A percentile compares a stretch with the other conserved stretches of the same genome.
phyloP scores from a whole-genome alignment of 2,113 vertebrate species.

The Barnardius zonarius region DNA sequence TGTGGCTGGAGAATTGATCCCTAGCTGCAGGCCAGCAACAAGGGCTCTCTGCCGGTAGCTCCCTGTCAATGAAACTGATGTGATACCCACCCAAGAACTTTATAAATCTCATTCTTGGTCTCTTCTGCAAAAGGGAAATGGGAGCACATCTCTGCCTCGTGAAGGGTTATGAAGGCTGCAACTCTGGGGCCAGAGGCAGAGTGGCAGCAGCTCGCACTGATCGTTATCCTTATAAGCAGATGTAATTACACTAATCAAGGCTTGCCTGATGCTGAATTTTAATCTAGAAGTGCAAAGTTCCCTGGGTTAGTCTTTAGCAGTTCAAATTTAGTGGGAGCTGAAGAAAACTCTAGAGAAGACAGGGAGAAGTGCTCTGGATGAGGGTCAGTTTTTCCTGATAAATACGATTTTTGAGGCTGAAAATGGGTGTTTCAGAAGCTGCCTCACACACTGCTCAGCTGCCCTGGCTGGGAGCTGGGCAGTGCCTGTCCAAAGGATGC shows the following conservation, averaged over 20 bases:
- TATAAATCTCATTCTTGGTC: neutral
- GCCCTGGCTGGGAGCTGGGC: neutral
- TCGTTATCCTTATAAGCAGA: neutral
- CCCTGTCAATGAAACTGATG: neutral
- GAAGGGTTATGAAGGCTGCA: neutral
- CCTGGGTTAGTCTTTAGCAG: neutral
- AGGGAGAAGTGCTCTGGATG: neutral
- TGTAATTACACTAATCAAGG: neutral
- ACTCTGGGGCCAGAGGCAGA: neutral
- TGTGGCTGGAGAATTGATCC: neutral
- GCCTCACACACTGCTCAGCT: neutral
- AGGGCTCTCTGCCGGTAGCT: neutral
- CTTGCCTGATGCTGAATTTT: neutral
- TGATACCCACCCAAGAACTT: neutral
- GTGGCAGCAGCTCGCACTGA: neutral
- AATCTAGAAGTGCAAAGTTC: neutral
- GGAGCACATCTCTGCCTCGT: neutral
- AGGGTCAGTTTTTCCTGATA: neutral
- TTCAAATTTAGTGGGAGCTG: neutral
- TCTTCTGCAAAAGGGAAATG: neutral
- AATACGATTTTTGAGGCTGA: neutral
- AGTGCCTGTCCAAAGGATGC: neutral
- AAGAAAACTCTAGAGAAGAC: neutral
- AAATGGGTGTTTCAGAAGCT: neutral
- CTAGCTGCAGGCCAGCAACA: neutral